phyloP scores from a whole-genome alignment of 1,140 invertebrate genomes.

The Amyelois transitella region DNA sequence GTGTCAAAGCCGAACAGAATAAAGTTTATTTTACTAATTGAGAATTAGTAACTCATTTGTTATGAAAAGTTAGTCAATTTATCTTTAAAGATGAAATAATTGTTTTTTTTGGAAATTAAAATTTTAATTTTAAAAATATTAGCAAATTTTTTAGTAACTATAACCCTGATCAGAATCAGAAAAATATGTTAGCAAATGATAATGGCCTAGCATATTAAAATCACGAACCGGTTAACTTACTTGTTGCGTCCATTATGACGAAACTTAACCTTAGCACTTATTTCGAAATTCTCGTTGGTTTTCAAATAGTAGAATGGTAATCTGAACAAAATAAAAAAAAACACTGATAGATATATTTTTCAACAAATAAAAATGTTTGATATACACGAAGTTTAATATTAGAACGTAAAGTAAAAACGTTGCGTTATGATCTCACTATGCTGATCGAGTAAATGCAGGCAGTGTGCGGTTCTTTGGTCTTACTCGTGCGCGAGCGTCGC shows the following conservation, averaged over 20 bases:
- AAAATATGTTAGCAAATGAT: not conserved
- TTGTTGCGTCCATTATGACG: slow-evolving; percentile 65
- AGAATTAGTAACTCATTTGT: no score
- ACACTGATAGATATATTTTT: not conserved
- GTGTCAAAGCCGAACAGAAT: no score
- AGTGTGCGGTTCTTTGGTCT: slow-evolving; percentile 13
- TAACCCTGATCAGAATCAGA: not conserved
- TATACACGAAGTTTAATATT: not conserved
- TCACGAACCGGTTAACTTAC: slow-evolving; percentile 44
- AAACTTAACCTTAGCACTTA: slow-evolving; percentile 51
- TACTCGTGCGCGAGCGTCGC: slow-evolving; percentile 33
- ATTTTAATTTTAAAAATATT: no score
- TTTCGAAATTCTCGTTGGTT: slow-evolving; percentile 32
- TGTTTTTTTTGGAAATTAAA: no score
- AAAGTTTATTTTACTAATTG: no score
- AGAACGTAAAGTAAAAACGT: slow-evolving; percentile 2
- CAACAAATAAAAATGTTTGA: not conserved
- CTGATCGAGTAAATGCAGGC: slow-evolving; percentile 60
- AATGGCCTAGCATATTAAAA: not conserved
- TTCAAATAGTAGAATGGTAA: not conserved
- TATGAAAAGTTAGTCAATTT: no score
- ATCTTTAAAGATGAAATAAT: no score
- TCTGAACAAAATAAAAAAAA: not conserved
- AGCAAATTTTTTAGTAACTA: no score
- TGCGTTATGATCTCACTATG: slow-evolving; percentile 23